Evolutionary conservation across 2,888 invertebrate genomes (phyloP).

Genomic region (Lysandra bellargus): DNA sequence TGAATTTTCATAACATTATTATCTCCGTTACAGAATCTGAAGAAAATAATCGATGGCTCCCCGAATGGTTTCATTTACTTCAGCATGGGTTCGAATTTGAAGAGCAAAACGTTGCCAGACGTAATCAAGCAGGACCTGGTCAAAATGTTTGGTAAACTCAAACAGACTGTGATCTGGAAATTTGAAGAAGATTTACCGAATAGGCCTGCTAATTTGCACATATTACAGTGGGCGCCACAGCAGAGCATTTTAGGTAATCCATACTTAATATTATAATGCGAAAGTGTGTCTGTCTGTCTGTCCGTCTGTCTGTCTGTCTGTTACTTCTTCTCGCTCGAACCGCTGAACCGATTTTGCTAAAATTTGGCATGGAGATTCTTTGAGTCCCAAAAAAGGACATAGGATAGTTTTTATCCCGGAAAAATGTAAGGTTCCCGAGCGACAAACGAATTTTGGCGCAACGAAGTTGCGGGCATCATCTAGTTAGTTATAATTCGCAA

Average conservation of each 20-base stretch:
- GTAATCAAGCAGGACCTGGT: slow-evolving; percentile 49
- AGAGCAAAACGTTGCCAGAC: slow-evolving; percentile 51
- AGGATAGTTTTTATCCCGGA: too few species aligned
- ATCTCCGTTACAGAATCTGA: slow-evolving; percentile 47
- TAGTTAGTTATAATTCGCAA: too few species aligned
- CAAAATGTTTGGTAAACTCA: slow-evolving; percentile 54
- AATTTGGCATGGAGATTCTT: too few species aligned
- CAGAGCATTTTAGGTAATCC: slow-evolving; percentile 37
- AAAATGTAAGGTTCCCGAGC: too few species aligned
- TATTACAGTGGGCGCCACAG: slow-evolving; percentile 60
- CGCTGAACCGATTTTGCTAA: too few species aligned
- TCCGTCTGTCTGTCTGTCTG: too few species aligned
- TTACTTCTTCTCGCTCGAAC: too few species aligned
- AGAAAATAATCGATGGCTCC: slow-evolving; percentile 55
- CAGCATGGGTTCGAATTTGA: slow-evolving; percentile 61
- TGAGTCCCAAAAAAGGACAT: too few species aligned
- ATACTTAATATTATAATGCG: too few species aligned
- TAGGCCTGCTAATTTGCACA: slow-evolving; percentile 55
- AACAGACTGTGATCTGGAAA: slow-evolving; percentile 65
- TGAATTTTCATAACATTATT: neutral
- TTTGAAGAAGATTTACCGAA: slow-evolving; percentile 53
- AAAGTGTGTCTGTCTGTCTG: too few species aligned
- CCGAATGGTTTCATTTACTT: slow-evolving; percentile 62
- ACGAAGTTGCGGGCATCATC: too few species aligned
- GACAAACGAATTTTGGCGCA: too few species aligned